A percentile compares a stretch with the other conserved stretches of the same genome.
Conservation (phyloP, 2,113 vertebrate species). For the Asarcornis scutulata region DNA sequence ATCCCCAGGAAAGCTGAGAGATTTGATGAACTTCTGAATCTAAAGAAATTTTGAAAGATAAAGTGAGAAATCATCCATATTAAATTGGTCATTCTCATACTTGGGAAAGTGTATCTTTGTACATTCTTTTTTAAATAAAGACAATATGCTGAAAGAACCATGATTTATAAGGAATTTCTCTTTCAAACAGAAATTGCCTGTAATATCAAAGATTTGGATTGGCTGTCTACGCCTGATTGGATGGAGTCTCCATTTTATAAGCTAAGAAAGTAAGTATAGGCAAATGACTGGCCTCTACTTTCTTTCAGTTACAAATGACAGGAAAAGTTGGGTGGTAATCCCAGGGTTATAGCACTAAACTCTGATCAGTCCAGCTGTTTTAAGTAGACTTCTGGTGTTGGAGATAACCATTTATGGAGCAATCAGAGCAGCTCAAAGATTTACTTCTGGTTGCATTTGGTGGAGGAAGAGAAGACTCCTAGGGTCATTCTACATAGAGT, state of each 20-base stretch:
- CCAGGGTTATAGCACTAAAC: background rate
- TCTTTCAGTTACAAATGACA: too few species aligned
- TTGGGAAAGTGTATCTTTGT: background rate
- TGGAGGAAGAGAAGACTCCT: background rate
- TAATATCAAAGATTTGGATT: background rate
- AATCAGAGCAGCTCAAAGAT: background rate
- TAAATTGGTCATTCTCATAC: background rate
- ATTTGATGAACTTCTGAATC: background rate
- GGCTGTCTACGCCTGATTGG: background rate
- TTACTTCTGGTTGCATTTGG: background rate
- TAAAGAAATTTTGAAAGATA: background rate
- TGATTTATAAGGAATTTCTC: rapidly evolving
- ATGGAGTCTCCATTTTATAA: background rate
- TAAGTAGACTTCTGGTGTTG: background rate
- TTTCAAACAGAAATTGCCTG: background rate
- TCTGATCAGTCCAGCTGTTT: background rate
- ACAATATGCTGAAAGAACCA: background rate
- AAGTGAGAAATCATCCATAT: background rate
- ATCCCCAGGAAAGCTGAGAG: background rate
- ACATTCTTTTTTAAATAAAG: background rate
- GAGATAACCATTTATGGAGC: background rate
- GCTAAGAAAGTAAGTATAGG: background rate
- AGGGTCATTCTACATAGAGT: background rate
- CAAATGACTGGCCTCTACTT: background rate
- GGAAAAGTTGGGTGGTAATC: background rate